Evolutionary conservation across 2,888 invertebrate species (phyloP), one percentile per base, ranked within the genome.

Genomic region (Xylophagus ater): DNA sequence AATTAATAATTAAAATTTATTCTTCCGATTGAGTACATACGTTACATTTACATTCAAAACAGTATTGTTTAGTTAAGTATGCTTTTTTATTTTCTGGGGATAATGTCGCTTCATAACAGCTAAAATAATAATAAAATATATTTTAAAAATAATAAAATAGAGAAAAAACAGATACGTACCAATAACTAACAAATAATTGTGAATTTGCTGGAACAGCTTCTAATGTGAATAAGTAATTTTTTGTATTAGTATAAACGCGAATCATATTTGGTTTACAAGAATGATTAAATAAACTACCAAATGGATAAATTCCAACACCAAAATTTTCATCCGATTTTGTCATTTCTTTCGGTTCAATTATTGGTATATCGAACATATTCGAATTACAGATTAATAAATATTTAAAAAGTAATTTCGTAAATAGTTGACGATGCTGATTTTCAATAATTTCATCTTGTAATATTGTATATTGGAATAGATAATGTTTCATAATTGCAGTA

Each of bases 231-330:
- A 65, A 58, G 4, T 71, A 65, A n/a, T 65, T 58, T 48, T 62
- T 69, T 37, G 57, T 52, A 2, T 66, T 67, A 29, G 66, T 55
- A 28, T 71, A 73, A 40, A 62, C 60, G 39, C 82, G 67, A 0
- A 74, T 72, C 2, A 84, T 77, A 65, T 82, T 83, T 2, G 85
- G 82, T 48, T 75, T 68, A 59, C 89, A 89, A 1, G 84, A 81
- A 57, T 89, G 88, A 61, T 89, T 84, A 30, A 87, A 58, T 32
- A 87, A 65, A 58, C 85, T 85, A 34, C 77, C 67, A 48, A 81
- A 78, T 1, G 81, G 72, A 64, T 79, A 82, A 4, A 80, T 74
- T 3, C 76, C 84, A 8, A 37, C 60, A 6, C 58, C 57, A 1
- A 61, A 51, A 25, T 34, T 26, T 8, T 26, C 13, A 14, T 21